A percentile compares a stretch with the other conserved stretches of the same genome.
Evolutionary conservation across 2,113 vertebrate genomes (phyloP).

Genomic region (Muntiacus reevesi): DNA sequence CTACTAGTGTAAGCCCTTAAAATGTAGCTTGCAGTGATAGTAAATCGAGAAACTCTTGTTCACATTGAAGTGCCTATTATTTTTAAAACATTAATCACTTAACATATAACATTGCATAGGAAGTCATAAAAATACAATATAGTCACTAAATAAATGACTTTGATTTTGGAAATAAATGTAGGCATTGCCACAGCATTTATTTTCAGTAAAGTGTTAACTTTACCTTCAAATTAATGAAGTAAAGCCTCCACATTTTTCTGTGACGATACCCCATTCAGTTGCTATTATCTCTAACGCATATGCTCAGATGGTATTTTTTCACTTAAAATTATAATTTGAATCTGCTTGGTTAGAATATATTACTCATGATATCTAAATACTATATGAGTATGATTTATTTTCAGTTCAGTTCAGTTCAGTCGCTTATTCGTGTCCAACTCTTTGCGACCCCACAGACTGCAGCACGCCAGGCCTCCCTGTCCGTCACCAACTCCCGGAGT

Average conservation of each 20-base stretch:
- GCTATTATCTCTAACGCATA: conserved; percentile 32
- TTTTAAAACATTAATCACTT: conserved; percentile 38
- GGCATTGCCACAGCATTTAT: conserved; percentile 31
- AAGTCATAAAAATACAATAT: conserved; percentile 45
- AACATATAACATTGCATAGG: not conserved
- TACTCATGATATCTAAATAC: not conserved
- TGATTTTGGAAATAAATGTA: conserved; percentile 42
- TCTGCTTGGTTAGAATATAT: not conserved
- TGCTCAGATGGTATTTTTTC: not conserved
- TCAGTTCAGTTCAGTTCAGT: not conserved
- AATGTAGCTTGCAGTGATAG: conserved; percentile 56
- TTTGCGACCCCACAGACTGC: accelerated
- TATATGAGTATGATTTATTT: not conserved
- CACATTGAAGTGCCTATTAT: not conserved
- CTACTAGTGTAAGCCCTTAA: conserved; percentile 43
- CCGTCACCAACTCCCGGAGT: not conserved
- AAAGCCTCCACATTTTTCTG: not conserved
- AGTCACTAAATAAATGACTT: not conserved
- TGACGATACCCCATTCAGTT: conserved; percentile 40
- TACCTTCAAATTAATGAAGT: conserved; percentile 18
- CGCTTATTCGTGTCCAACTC: accelerated
- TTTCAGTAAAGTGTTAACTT: conserved; percentile 48
- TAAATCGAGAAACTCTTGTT: conserved; percentile 8
- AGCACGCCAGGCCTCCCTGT: not conserved
- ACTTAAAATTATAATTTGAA: not conserved